Conservation (phyloP, 2,113 vertebrate genomes). For the Apodemus speciosus region DNA sequence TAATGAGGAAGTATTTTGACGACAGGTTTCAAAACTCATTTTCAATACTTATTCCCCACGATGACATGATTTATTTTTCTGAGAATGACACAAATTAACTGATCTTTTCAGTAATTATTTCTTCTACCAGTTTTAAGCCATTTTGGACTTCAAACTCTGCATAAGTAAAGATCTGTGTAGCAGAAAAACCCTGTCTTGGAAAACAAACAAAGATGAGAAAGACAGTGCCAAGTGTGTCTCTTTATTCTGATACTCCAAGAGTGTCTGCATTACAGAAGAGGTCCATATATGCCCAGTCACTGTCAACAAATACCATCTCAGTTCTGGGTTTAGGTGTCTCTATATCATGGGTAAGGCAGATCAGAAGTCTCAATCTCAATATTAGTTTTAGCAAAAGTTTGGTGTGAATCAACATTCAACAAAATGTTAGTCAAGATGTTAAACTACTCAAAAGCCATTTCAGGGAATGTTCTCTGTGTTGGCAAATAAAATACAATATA, state of each 20-base stretch:
- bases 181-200: neutral
- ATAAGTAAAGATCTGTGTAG: neutral
- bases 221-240: neutral
- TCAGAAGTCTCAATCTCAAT: neutral
- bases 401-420: neutral
- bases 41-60: neutral
- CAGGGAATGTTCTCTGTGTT: neutral
- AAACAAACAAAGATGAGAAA: neutral
- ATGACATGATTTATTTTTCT: neutral
- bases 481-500: slow-evolving; percentile 28
- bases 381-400: slow-evolving; percentile 6
- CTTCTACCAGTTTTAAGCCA: slow-evolving; percentile 40
- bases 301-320: neutral
- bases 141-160: neutral
- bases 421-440: slow-evolving; percentile 37
- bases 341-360: neutral
- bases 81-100: slow-evolving; percentile 35
- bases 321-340: neutral
- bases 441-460: neutral
- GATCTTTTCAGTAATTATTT: neutral
- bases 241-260: neutral
- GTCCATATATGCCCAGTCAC: neutral
- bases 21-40: neutral
- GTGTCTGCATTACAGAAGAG: neutral
- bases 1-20: neutral